phyloP scores from a whole-genome alignment of 2,113 vertebrate species.

The Microcebus jonahi region DNA sequence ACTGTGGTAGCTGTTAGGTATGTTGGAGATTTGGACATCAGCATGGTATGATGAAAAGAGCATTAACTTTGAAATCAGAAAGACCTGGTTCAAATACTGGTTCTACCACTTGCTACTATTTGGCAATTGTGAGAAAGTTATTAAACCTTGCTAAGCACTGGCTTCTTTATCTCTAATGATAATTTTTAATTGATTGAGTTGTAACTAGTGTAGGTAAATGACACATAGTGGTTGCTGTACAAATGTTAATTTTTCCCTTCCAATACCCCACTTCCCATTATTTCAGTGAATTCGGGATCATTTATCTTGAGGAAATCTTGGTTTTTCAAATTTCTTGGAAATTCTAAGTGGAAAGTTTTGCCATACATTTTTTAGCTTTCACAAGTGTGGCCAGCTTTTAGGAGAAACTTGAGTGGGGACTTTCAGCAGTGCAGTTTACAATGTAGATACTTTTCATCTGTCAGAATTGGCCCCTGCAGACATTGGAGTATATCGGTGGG shows the following conservation, averaged over 20 bases:
- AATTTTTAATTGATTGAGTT: slow-evolving; percentile 34
- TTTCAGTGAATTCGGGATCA: not conserved
- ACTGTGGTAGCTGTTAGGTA: not conserved
- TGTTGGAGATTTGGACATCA: not conserved
- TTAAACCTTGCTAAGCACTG: not conserved
- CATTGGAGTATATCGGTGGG: not conserved
- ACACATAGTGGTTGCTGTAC: not conserved
- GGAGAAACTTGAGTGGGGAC: not conserved
- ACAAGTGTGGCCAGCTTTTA: not conserved
- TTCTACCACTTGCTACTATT: not conserved
- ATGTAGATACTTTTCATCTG: not conserved
- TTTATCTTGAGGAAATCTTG: not conserved
- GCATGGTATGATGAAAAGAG: not conserved
- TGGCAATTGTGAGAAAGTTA: slow-evolving; percentile 3
- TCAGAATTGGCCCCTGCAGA: not conserved
- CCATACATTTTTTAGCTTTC: not conserved
- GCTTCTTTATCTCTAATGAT: not conserved
- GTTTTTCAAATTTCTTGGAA: slow-evolving; percentile 40
- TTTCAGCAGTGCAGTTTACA: not conserved
- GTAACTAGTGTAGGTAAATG: slow-evolving; percentile 16
- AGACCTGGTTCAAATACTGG: not conserved
- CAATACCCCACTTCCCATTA: not conserved
- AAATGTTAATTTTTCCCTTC: not conserved
- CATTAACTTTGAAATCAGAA: slow-evolving; percentile 35
- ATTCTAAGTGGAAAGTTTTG: slow-evolving; percentile 31